Evolutionary conservation across 2,888 invertebrate genomes (phyloP).

Genomic region (Eupithecia abbreviata): DNA sequence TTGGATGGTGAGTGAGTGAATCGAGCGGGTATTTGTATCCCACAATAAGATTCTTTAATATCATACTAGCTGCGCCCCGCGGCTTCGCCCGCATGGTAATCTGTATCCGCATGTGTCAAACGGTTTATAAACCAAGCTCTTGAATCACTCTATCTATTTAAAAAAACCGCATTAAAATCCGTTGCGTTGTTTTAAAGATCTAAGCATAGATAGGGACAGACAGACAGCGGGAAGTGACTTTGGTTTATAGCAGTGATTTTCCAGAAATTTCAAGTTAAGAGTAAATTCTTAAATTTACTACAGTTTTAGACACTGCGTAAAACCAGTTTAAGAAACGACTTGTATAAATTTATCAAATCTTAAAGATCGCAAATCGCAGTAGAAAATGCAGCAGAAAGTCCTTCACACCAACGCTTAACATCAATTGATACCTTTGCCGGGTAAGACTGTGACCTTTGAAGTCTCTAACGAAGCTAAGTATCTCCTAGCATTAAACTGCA

Average conservation of each 20-base stretch:
- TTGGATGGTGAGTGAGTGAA: conserved; percentile 18
- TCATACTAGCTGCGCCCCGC: not conserved
- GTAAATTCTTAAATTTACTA: not conserved
- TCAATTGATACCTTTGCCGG: not conserved
- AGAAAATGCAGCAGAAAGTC: not conserved
- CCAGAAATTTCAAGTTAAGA: not conserved
- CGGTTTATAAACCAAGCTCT: too few relatives aligned
- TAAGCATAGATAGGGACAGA: too few relatives aligned
- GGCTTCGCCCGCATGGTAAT: too few relatives aligned
- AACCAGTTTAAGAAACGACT: not conserved
- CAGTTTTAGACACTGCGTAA: not conserved
- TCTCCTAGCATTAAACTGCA: conserved; percentile 9
- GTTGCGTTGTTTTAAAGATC: too few relatives aligned
- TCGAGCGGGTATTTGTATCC: not conserved
- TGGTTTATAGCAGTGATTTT: too few relatives aligned
- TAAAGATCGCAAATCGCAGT: not conserved
- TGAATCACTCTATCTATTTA: too few relatives aligned
- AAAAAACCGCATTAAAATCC: too few relatives aligned
- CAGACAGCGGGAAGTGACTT: too few relatives aligned
- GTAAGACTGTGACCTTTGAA: not conserved
- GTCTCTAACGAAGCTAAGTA: conserved; percentile 11
- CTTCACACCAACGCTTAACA: not conserved
- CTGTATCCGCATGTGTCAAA: too few relatives aligned
- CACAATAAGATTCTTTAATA: not conserved
- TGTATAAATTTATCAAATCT: not conserved